Evolutionary conservation across 2,888 invertebrate genomes (phyloP).

Genomic region (Escarpia spicata): DNA sequence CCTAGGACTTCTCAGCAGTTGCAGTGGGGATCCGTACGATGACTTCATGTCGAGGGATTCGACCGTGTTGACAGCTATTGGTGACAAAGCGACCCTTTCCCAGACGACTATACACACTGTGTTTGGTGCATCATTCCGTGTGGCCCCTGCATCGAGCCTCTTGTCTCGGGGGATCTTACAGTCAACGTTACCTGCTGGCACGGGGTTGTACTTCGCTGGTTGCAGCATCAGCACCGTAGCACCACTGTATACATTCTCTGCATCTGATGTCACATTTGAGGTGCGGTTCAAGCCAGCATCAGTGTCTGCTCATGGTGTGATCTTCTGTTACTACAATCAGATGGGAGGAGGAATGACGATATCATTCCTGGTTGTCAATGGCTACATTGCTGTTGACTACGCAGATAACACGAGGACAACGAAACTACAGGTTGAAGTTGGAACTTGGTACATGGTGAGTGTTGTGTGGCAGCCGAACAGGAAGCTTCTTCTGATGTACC

Average conservation of each 20-base stretch:
- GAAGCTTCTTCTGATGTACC: conserved; percentile 39
- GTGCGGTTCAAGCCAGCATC: conserved; percentile 43
- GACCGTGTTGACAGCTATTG: background rate
- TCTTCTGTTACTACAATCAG: conserved; percentile 8
- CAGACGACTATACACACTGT: conserved; percentile 38
- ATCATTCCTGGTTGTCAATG: conserved; percentile 19
- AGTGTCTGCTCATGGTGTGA: conserved; percentile 33
- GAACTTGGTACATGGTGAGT: conserved; percentile 48
- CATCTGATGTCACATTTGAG: conserved; percentile 46
- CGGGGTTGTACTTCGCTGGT: conserved; percentile 24
- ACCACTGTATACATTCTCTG: conserved; percentile 41
- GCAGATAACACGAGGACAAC: conserved; percentile 27
- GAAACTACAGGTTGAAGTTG: conserved; percentile 37
- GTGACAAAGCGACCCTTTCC: conserved; percentile 31
- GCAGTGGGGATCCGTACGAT: conserved; percentile 20
- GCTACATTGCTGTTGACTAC: conserved; percentile 41
- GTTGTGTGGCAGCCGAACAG: conserved; percentile 43
- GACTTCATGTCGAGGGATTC: conserved; percentile 18
- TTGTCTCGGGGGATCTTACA: conserved; percentile 8
- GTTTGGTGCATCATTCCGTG: conserved; percentile 45
- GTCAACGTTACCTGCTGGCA: background rate
- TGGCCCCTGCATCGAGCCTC: background rate
- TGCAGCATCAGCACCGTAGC: conserved; percentile 31
- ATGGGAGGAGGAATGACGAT: background rate
- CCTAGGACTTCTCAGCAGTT: conserved; percentile 24